Evolutionary conservation across 2,113 vertebrate genomes (phyloP).

Genomic region (Sebastes fasciatus): DNA sequence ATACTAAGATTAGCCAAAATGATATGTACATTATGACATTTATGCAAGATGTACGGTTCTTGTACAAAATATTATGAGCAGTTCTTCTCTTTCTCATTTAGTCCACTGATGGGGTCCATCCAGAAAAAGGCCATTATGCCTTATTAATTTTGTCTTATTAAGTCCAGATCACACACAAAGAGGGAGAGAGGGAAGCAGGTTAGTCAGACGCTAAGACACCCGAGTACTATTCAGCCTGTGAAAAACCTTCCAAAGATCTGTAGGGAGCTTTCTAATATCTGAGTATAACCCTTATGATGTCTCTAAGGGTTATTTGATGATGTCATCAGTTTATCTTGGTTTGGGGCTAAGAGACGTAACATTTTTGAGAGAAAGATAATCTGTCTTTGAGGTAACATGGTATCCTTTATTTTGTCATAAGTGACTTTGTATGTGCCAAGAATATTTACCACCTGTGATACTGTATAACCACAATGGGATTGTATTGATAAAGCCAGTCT

Average conservation of each 20-base stretch:
- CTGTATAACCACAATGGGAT: neutral
- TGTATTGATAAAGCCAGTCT: neutral
- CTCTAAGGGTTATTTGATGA: neutral
- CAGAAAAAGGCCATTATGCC: neutral
- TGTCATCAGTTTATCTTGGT: conserved; percentile 1
- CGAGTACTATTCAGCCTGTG: neutral
- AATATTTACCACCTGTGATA: neutral
- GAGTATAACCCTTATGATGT: neutral
- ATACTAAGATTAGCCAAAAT: neutral
- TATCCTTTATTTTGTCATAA: neutral
- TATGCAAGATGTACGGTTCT: neutral
- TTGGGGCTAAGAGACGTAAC: neutral
- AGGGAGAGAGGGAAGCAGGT: neutral
- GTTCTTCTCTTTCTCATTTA: neutral
- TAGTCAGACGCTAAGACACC: too few relatives aligned
- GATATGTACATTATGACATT: neutral
- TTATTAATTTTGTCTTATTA: neutral
- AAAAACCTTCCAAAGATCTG: neutral
- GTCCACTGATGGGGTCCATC: neutral
- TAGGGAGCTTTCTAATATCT: neutral
- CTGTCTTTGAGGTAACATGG: neutral
- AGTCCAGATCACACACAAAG: neutral
- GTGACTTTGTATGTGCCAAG: neutral
- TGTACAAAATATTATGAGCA: neutral
- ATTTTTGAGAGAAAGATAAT: neutral